A percentile compares a stretch with the other conserved stretches of the same genome.
These are phyloP conservation scores for Philotrypesis tridentata DNA, from an alignment of 1,140 invertebrate genomes.

Conservation along the genomic window DNA sequence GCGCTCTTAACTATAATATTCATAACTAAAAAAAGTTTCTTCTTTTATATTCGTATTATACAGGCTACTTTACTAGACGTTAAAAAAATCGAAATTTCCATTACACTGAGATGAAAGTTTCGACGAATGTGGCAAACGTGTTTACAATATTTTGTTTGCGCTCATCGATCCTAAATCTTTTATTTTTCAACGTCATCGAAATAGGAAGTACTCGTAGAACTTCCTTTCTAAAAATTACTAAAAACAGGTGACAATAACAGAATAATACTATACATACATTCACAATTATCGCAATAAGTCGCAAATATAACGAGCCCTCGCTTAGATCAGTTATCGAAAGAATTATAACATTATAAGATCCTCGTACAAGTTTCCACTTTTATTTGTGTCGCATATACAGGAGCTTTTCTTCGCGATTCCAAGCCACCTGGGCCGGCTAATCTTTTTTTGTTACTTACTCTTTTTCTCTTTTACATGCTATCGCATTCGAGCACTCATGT, in stretches of 20 bases:
- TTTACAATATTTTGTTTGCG: background rate
- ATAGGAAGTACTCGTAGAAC: background rate
- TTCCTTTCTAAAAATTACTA: conserved; percentile 4
- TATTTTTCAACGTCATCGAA: background rate
- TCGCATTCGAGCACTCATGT: conserved; percentile 4
- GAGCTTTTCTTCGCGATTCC: background rate
- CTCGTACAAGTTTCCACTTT: background rate
- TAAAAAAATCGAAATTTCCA: conserved; percentile 23
- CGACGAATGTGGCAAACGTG: background rate
- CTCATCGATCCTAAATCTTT: background rate
- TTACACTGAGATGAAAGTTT: conserved; percentile 20
- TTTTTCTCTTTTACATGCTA: background rate
- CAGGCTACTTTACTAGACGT: conserved; percentile 5
- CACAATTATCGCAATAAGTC: conserved; percentile 35
- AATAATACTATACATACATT: conserved; percentile 41
- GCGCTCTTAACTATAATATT: conserved; percentile 19
- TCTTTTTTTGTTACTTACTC: background rate
- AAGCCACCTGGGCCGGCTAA: conserved; percentile 25
- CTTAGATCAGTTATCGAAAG: background rate
- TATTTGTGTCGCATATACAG: conserved; percentile 6
- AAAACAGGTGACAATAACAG: conserved; percentile 13
- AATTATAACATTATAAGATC: conserved; percentile 18
- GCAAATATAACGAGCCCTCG: background rate
- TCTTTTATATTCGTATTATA: conserved; percentile 32
- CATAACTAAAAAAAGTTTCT: conserved; percentile 26